Evolutionary conservation across 2,888 invertebrate genomes (phyloP), one percentile per base, ranked within the genome.

Genomic region (Rhyacophila evoluta): DNA sequence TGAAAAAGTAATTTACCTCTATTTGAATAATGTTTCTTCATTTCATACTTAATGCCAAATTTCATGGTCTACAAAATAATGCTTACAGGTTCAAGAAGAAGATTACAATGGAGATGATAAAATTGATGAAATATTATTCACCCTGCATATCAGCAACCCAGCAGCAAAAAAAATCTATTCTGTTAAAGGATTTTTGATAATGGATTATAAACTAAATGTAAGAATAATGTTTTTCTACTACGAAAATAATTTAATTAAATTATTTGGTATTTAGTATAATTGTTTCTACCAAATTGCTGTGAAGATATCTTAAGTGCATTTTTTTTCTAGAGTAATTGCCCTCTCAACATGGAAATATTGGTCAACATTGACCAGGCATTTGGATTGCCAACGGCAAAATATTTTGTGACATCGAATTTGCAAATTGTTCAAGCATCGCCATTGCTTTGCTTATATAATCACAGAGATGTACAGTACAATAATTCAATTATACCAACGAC

Each of bases 81-180:
- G 10, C 76, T 87, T 87, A 72, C 85, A 95, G 94, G 90, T 92
- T 12, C 85, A 91, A 84, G 94, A 95, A 88, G 88, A 90, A 82
- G 94, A 95, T 85, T 84, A 86, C 36, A 92, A 94, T 86, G 86
- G 86, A 76, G 94, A 95, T 88, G 91, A 91, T 0, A 91, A 89
- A 84, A 89, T 89, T 83, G 94, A 95, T 85, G 86, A 89, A 75
- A 85, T 95, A 55, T 85, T 91, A 77, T 89, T 95, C 80, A 88
- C 89, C 81, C 85, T 94, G 71, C 86, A 89, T 77, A 84, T 94
- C 67, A 91, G 91, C 82, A 85, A 93, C 79, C 83, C 88, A 77
- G 85, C 87, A 41, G 85, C 88, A 55, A 87, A 88, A 83, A 88
- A 88, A 75, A 86, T 95, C n/a, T 84, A 88, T 68, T 91, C 92